These are phyloP conservation scores for Rotaria macrura DNA, from an alignment of 2,888 invertebrate species.

Conservation along the genomic window DNA sequence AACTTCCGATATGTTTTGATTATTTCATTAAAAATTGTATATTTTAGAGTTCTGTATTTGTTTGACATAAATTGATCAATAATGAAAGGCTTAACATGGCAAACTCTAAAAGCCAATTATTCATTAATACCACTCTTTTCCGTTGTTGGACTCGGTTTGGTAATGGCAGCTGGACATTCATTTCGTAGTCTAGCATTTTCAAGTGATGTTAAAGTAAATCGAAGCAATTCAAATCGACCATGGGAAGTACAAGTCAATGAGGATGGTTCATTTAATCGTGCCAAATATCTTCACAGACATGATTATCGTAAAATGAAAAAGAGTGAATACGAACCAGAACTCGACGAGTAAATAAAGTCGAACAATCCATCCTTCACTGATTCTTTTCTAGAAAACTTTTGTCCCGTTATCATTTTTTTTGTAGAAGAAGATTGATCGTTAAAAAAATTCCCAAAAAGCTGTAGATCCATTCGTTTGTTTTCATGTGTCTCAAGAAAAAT, in stretches of 20 bases:
- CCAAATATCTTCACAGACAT: background rate
- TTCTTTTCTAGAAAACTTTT: background rate
- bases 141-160: background rate
- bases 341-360: background rate
- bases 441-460: background rate
- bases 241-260: background rate
- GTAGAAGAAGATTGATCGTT: background rate
- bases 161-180: constrained; percentile 1
- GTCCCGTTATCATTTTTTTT: background rate
- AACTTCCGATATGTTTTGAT: too few species aligned
- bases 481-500: background rate
- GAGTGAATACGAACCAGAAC: background rate
- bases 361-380: background rate
- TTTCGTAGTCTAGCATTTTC: background rate
- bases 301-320: background rate
- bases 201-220: background rate
- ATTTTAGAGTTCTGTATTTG: background rate
- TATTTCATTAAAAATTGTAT: background rate
- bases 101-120: background rate
- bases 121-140: background rate
- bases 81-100: background rate
- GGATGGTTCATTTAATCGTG: background rate
- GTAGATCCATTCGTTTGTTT: background rate
- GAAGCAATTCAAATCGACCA: background rate
- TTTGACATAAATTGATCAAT: background rate